Base-by-base conservation (phyloP, 2,888 invertebrate genomes). In the Embidobia sp. region DNA sequence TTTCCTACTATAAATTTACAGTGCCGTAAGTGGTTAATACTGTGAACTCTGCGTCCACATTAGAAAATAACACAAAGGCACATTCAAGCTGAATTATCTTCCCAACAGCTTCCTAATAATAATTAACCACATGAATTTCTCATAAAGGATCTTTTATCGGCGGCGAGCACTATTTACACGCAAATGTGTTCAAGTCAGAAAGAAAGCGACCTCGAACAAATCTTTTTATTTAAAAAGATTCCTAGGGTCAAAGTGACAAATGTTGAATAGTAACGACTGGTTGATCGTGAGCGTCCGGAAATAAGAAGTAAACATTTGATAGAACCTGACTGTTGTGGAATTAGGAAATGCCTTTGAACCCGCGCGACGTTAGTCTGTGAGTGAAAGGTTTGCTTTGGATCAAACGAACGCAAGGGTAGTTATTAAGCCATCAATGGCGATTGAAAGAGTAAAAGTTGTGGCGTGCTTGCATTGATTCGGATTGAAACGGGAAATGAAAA, bases 401-500 rank as follows among this genome's bases (percentile, higher is more conserved):
- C n/a, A n/a, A n/a, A n/a, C n/a, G n/a, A n/a, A n/a, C n/a, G n/a
- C n/a, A n/a, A n/a, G n/a, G n/a, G n/a, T n/a, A n/a, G n/a, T n/a
- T n/a, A 64, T 64, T 49, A 49, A 49, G 63, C 15, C 51, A 3
- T 49, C 49, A 40, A 16, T 27, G 27, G 1, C 2, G 15, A 51
- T 42, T 22, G 31, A 51, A 40, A 51, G 53, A 51, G 42, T 64
- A 51, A 64, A 44, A 64, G 44, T 64, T 53, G 49, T n/a, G 42
- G 16, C 49, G 31, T n/a, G 46, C 22, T 18, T 29, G 11, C 42
- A 18, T 2, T n/a, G 33, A 19, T 51, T 11, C 19, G 42, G 18
- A 8, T 63, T 29, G 63, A 33, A 63, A 48, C 48, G 48, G 61
- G 46, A 61, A 61, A 48, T 48, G 61, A 37, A 48, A 48, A 63